Evolutionary conservation across 1,140 invertebrate species (phyloP).

Genomic region (Meloidogyne floridensis): DNA sequence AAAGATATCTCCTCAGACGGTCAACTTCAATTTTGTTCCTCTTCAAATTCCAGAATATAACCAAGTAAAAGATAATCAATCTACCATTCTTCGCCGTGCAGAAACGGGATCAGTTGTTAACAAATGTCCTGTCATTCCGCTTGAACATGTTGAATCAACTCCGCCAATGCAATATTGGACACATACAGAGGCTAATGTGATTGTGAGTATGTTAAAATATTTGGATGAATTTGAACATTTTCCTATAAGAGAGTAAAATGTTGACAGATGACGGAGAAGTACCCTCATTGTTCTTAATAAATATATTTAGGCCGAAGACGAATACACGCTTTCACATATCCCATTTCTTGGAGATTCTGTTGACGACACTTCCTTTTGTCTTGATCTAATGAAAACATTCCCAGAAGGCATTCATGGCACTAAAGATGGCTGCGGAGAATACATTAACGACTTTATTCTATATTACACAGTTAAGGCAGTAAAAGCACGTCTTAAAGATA

Average conservation of each 20-base stretch:
- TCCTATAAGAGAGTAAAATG: too few relatives aligned
- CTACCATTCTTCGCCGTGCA: constrained; percentile 26
- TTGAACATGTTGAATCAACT: constrained; percentile 43
- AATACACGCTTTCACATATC: constrained; percentile 54
- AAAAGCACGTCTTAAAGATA: neutral
- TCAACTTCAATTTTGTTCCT: neutral
- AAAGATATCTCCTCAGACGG: neutral
- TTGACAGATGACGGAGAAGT: too few relatives aligned
- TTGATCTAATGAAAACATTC: constrained; percentile 48
- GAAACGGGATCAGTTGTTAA: constrained; percentile 16
- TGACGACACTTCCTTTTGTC: constrained; percentile 45
- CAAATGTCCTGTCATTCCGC: constrained; percentile 35
- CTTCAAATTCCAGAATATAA: constrained; percentile 1
- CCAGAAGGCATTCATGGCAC: constrained; percentile 57
- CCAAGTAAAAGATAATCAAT: constrained; percentile 16
- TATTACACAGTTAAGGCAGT: constrained; percentile 44
- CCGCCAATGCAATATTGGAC: constrained; percentile 56
- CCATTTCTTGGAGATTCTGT: constrained; percentile 50
- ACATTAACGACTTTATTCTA: constrained; percentile 54
- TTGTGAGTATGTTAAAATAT: constrained; percentile 24
- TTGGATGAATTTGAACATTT: too few relatives aligned
- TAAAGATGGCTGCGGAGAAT: constrained; percentile 45
- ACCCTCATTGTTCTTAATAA: too few relatives aligned
- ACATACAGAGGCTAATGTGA: constrained; percentile 51
- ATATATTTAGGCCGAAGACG: constrained; percentile 50